A percentile compares a stretch with the other conserved stretches of the same genome.
These are phyloP conservation scores for Sebastolobus alascanus DNA, from an alignment of 2,797 vertebrate genomes.

Conservation along the genomic window DNA sequence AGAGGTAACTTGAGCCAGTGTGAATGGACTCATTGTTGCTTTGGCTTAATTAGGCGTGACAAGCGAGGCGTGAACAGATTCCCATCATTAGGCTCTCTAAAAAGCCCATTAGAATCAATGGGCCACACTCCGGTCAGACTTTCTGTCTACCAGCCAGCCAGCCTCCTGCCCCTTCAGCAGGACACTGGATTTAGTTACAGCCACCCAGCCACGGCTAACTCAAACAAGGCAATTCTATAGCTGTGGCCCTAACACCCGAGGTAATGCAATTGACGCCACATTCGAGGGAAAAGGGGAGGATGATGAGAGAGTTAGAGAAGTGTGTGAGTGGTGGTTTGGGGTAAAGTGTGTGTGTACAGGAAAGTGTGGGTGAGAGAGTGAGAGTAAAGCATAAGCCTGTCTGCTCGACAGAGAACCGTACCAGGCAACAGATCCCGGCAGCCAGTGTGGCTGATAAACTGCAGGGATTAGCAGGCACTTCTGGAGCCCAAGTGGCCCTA, in stretches of 20 bases:
- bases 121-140: conserved; percentile 88
- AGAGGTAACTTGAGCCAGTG: conserved; percentile 87
- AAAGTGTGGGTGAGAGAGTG: conserved; percentile 21
- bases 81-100: conserved; percentile 89
- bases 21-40: conserved; percentile 90
- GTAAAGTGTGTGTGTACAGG: conserved; percentile 39
- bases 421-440: conserved; percentile 70
- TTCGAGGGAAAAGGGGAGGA: conserved; percentile 63
- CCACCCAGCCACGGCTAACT: conserved; percentile 75
- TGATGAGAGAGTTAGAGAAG: conserved; percentile 61
- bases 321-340: conserved; percentile 44
- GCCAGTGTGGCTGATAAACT: conserved; percentile 82
- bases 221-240: conserved; percentile 84
- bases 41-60: conserved; percentile 89
- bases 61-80: conserved; percentile 90
- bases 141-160: conserved; percentile 83
- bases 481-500: conserved; percentile 82
- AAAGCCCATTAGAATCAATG: conserved; percentile 90
- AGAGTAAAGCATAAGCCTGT: conserved; percentile 56
- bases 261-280: conserved; percentile 86
- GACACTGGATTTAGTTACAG: conserved; percentile 84
- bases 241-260: conserved; percentile 79
- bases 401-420: conserved; percentile 58
- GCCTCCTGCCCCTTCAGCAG: conserved; percentile 76
- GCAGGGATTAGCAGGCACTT: conserved; percentile 85